Evolutionary conservation across 2,888 invertebrate species (phyloP).

Genomic region (Belgica antarctica): DNA sequence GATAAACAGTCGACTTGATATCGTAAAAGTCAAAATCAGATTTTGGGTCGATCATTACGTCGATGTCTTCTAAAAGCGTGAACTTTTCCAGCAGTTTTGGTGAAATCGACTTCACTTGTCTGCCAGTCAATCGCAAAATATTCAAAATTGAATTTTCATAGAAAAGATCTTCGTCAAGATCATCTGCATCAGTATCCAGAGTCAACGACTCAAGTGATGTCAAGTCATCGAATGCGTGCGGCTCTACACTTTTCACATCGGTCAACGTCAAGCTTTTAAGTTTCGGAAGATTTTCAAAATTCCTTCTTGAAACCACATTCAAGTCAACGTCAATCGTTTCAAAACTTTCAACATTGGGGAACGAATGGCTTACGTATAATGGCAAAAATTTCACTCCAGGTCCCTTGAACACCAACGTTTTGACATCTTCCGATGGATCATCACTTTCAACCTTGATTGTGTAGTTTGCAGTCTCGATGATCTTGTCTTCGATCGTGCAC

Average conservation of each 20-base stretch:
- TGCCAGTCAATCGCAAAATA: too few relatives aligned
- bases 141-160: too few relatives aligned
- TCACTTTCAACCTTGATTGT: background rate
- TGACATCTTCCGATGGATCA: background rate
- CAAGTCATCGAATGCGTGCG: background rate
- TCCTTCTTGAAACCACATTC: background rate
- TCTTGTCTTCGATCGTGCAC: background rate
- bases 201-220: background rate
- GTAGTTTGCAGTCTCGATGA: constrained; percentile 8
- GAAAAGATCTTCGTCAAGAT: background rate
- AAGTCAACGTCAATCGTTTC: background rate
- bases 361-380: background rate
- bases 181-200: background rate
- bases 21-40: background rate
- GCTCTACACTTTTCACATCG: background rate
- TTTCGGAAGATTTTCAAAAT: background rate
- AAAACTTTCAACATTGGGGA: background rate
- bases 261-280: background rate
- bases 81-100: background rate
- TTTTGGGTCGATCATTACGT: background rate
- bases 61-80: background rate
- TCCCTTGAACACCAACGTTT: background rate
- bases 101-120: background rate
- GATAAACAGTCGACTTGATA: background rate
- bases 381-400: background rate